These are phyloP conservation scores for Barnardius zonarius DNA, from an alignment of 2,113 vertebrate genomes.

Conservation along the genomic window DNA sequence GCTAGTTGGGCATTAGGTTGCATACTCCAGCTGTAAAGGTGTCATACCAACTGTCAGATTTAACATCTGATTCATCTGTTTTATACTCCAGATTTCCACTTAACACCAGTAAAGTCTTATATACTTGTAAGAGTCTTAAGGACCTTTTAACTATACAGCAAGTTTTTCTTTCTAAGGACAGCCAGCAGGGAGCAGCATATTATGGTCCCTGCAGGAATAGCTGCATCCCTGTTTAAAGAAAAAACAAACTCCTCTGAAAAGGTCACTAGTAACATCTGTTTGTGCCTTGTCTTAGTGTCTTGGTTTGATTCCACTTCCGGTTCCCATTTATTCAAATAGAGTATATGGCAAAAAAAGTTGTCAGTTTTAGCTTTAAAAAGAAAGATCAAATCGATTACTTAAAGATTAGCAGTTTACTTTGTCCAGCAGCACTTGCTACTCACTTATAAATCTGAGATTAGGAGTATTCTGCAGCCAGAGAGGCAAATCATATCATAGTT, in stretches of 20 bases:
- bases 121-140: background rate
- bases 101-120: background rate
- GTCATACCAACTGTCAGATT: background rate
- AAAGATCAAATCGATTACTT: background rate
- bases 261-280: background rate
- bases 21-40: background rate
- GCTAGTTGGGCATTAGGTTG: background rate
- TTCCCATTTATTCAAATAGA: background rate
- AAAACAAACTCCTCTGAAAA: background rate
- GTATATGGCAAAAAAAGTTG: background rate
- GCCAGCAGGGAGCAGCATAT: constrained; percentile 57
- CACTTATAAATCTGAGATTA: background rate
- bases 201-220: background rate
- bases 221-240: background rate
- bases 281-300: background rate
- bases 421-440: background rate
- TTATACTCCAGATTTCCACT: background rate
- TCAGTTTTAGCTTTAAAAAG: background rate
- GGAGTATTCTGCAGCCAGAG: background rate
- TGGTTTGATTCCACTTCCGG: background rate
- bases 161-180: background rate
- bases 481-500: background rate
- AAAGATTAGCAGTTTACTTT: background rate
- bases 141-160: background rate
- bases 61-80: background rate